A percentile compares a stretch with the other conserved stretches of the same genome.
Evolutionary conservation across 2,888 invertebrate species (phyloP).

Genomic region (Clusia tigrina): DNA sequence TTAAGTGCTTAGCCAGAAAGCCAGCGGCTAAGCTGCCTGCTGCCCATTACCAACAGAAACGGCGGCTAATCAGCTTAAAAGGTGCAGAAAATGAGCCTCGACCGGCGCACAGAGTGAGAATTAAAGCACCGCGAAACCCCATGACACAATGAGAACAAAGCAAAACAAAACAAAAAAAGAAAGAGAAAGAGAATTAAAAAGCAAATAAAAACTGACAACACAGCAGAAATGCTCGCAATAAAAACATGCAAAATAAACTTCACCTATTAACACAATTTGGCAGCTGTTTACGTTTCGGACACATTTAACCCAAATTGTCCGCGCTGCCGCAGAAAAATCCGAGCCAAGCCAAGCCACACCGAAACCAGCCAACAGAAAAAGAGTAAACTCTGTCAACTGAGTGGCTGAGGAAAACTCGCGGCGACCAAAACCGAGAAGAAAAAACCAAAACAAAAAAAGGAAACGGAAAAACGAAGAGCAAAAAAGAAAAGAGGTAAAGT

Average conservation of each 20-base stretch:
- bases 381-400: background rate
- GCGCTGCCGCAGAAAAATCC: background rate
- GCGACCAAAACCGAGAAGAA: too few relatives aligned
- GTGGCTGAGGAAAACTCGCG: too few relatives aligned
- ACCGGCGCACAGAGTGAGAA: too few relatives aligned
- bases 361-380: too few relatives aligned
- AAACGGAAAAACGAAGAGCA: background rate
- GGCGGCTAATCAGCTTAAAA: background rate
- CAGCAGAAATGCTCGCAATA: conserved; percentile 22
- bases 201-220: conserved; percentile 24
- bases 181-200: conserved; percentile 14
- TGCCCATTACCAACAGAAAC: too few relatives aligned
- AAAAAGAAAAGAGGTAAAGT: too few relatives aligned
- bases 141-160: background rate
- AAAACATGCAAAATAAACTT: conserved; percentile 41
- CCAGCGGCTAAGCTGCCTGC: too few relatives aligned
- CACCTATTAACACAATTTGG: conserved; percentile 50
- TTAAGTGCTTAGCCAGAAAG: too few relatives aligned
- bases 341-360: too few relatives aligned
- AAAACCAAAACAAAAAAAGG: too few relatives aligned
- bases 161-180: background rate
- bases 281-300: conserved; percentile 10
- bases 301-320: conserved; percentile 43
- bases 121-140: background rate
- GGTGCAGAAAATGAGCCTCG: background rate